Evolutionary conservation across 1,140 invertebrate genomes (phyloP).

Genomic region (Homarus americanus): DNA sequence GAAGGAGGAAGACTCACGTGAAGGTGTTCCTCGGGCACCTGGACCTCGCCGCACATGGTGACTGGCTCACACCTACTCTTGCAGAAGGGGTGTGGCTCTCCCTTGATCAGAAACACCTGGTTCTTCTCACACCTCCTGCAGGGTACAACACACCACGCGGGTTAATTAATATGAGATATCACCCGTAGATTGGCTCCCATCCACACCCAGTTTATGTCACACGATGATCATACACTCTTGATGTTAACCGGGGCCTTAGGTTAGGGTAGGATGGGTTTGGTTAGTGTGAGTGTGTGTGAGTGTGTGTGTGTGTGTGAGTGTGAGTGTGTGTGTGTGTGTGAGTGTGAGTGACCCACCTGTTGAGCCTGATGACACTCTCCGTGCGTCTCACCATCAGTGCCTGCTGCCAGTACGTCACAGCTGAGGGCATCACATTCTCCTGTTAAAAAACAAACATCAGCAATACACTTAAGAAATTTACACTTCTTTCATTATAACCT

Average conservation of each 20-base stretch:
- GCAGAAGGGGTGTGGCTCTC: slow-evolving; percentile 88
- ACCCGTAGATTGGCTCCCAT: no score
- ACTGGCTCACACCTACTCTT: slow-evolving; percentile 89
- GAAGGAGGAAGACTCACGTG: slow-evolving; percentile 84
- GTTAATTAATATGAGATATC: neutral
- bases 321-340: neutral
- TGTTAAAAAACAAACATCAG: slow-evolving; percentile 80
- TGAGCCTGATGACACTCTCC: slow-evolving; percentile 89
- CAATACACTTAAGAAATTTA: no score
- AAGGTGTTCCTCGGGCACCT: slow-evolving; percentile 93
- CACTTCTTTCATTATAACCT: neutral
- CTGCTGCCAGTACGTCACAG: slow-evolving; percentile 94
- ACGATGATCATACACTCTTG: no score
- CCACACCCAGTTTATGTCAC: no score
- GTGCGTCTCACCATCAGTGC: slow-evolving; percentile 92
- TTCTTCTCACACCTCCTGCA: slow-evolving; percentile 65
- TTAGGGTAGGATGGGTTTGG: neutral
- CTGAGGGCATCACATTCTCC: slow-evolving; percentile 93
- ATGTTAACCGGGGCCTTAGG: no score
- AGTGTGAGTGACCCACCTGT: slow-evolving; percentile 82
- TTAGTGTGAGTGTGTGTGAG: neutral
- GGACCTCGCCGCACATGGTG: slow-evolving; percentile 96
- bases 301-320: neutral
- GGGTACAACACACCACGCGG: neutral
- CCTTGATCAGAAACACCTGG: slow-evolving; percentile 62